Base-by-base conservation (phyloP, 2,113 vertebrate genomes). In the Chauna torquata region DNA sequence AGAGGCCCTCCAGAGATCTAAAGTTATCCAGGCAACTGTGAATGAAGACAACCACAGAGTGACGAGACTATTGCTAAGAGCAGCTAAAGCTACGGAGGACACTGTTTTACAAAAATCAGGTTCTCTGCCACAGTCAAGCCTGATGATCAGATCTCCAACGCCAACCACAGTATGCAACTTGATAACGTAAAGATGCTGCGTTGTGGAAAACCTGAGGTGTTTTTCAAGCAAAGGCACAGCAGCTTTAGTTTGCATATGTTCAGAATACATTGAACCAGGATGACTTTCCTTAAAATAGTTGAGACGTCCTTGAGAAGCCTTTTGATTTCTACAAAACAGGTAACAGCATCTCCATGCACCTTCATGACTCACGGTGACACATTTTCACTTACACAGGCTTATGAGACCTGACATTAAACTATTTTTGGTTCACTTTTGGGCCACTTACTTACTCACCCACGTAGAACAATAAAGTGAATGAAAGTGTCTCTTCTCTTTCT, bases 391-490 rank as follows among this genome's bases (percentile, higher is more conserved):
- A 62, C 66, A 71, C 0, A 1, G 50, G 38, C 75, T 89, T 91
- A 69, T 30, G 75, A 94, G 86, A 92, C 65, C 94, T 92, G 87
- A 91, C 89, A 90, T 89, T 52, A 83, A 62, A 82, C 78, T 92
- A 90, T 92, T 95, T 94, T 82, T 94, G 78, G 77, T 82, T 95
- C 70, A 70, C 66, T 91, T 95, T 59, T 65, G 66, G 92, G 94
- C 84, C 90, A 81, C 22, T 91, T 93, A 90, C 75, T 71, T 69
- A 42, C 36, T 84, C 81, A 79, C 81, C 66, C 91, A 95, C 55
- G 77, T 8, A 74, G 68, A 88, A 86, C 55, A 94, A 77, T n/a
- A 50, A 70, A 81, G 55, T 86, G 92, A 95, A 95, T 88, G 86
- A 80, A 96, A 96, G 58, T 59, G 36, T 69, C 8, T n/a, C 4